Percentiles rank a stretch among this genome's conserved stretches.
Evolutionary conservation across 2,888 invertebrate species (phyloP).

Genomic region (Leptinotarsa haldemani): DNA sequence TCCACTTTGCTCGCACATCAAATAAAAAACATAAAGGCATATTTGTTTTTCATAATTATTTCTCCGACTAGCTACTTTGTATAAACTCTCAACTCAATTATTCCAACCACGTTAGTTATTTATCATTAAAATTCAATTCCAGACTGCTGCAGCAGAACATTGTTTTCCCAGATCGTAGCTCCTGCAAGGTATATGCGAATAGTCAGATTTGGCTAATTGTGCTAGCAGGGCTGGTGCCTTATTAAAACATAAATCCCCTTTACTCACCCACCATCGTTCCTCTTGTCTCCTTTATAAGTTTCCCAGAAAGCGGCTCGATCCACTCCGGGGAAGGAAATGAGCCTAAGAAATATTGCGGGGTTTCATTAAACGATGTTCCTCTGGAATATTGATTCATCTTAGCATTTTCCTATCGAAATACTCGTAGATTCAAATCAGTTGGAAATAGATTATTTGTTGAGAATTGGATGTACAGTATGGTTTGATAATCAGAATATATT

Average conservation of each 20-base stretch:
- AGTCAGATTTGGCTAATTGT: conserved; percentile 55
- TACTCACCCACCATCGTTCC: conserved; percentile 40
- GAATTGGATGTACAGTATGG: background rate
- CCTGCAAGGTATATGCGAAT: conserved; percentile 39
- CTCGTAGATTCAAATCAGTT: background rate
- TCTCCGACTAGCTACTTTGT: conserved; percentile 1
- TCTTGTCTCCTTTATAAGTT: conserved; percentile 53
- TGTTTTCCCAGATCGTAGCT: conserved; percentile 40
- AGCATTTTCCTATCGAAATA: background rate
- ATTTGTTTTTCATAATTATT: conserved; percentile 2
- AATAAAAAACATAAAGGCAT: background rate
- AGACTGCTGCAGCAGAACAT: conserved; percentile 34
- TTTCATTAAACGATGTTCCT: conserved; percentile 36
- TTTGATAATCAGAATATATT: too few relatives aligned
- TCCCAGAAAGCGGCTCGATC: conserved; percentile 45
- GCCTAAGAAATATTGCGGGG: conserved; percentile 38
- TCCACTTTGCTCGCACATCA: background rate
- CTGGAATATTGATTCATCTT: conserved; percentile 1
- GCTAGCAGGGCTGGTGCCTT: conserved; percentile 53
- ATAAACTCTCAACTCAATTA: conserved; percentile 10
- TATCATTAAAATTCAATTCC: conserved; percentile 25
- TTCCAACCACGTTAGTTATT: conserved; percentile 11
- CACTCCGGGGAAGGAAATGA: conserved; percentile 41
- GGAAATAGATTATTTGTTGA: background rate
- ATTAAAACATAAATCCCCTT: conserved; percentile 53